Percentiles rank a stretch among this genome's conserved stretches.
Evolutionary conservation across 2,113 vertebrate species (phyloP).

Genomic region (Phalacrocorax brasilianus): DNA sequence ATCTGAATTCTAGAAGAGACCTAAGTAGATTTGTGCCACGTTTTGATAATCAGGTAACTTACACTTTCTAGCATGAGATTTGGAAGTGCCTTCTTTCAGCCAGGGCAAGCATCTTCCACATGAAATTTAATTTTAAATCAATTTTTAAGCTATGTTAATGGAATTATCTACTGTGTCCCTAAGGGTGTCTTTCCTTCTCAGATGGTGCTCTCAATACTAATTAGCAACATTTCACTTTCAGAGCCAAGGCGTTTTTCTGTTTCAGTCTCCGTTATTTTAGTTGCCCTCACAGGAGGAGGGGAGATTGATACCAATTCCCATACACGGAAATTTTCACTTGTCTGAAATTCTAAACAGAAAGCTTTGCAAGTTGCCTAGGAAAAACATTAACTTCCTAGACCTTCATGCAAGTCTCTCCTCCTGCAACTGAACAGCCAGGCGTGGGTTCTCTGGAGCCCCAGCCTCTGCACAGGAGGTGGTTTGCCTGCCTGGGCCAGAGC

Average conservation of each 20-base stretch:
- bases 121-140: neutral
- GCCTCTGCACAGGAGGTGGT: neutral
- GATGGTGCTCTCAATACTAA: neutral
- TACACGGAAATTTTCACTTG: neutral
- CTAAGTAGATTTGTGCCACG: neutral
- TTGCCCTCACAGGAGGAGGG: neutral
- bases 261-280: neutral
- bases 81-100: neutral
- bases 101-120: neutral
- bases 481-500: neutral
- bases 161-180: neutral
- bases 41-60: neutral
- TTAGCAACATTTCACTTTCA: neutral
- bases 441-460: neutral
- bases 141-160: neutral
- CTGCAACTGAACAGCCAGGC: neutral
- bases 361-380: neutral
- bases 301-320: neutral
- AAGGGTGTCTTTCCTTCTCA: neutral
- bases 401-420: neutral
- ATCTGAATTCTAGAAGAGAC: neutral
- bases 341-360: neutral
- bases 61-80: neutral
- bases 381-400: neutral
- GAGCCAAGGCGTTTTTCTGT: neutral